Conservation (phyloP, 2,888 invertebrate species). For the Heliconius ismenius region DNA sequence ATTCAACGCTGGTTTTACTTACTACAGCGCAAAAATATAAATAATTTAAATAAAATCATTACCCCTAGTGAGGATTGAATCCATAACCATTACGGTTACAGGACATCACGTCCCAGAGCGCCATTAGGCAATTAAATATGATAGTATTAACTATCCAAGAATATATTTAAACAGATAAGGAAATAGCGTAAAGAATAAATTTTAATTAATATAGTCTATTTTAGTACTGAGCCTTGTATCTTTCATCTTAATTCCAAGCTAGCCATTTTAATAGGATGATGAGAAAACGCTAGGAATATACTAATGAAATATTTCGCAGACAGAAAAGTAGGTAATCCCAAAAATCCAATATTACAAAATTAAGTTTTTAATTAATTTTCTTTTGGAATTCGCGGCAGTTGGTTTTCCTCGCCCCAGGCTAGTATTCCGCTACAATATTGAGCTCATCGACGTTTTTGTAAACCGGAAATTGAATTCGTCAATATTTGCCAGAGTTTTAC, state of each 20-base stretch:
- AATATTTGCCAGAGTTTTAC: conserved; percentile 42
- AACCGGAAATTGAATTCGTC: conserved; percentile 46
- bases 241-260: conserved; percentile 37
- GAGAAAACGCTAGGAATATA: conserved; percentile 41
- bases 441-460: conserved; percentile 48
- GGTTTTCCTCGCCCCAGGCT: conserved; percentile 59
- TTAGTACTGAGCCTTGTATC: conserved; percentile 16
- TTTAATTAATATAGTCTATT: conserved; percentile 30
- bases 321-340: conserved; percentile 53
- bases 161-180: neutral
- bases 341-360: conserved; percentile 67
- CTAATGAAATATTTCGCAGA: conserved; percentile 53
- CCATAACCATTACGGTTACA: too few relatives aligned
- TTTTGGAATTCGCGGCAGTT: conserved; percentile 60
- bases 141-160: neutral
- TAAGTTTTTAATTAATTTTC: conserved; percentile 76
- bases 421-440: conserved; percentile 55
- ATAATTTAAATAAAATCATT: too few relatives aligned
- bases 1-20: too few relatives aligned
- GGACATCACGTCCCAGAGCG: too few relatives aligned
- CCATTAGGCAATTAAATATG: neutral
- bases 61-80: too few relatives aligned
- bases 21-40: too few relatives aligned
- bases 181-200: neutral
- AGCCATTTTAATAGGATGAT: conserved; percentile 38